Evolutionary conservation across 2,797 vertebrate genomes (phyloP).

Genomic region (Scolopax bukidnonensis): DNA sequence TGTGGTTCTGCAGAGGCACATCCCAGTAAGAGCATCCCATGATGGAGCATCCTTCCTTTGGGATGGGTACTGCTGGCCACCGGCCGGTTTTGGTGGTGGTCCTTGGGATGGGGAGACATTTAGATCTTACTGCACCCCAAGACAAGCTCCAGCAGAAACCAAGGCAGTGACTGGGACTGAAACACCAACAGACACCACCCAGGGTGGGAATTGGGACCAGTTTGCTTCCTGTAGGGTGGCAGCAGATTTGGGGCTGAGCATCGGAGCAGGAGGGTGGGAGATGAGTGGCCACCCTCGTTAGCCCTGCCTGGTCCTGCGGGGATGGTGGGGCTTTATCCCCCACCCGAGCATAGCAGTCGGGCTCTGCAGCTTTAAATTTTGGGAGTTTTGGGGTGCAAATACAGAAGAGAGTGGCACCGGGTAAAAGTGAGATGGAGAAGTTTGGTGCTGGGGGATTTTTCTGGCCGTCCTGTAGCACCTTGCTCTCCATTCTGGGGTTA

Average conservation of each 20-base stretch:
- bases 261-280: background rate
- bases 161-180: background rate
- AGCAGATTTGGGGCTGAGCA: background rate
- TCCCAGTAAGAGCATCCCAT: rapidly evolving
- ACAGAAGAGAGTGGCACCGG: rapidly evolving
- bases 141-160: background rate
- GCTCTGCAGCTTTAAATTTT: background rate
- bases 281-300: rapidly evolving
- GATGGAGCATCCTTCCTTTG: rapidly evolving
- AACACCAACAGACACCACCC: rapidly evolving
- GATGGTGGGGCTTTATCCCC: background rate
- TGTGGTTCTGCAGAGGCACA: rapidly evolving
- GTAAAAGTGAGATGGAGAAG: background rate
- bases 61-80: background rate
- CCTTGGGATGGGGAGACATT: background rate
- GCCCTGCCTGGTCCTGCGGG: rapidly evolving
- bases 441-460: rapidly evolving
- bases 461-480: rapidly evolving
- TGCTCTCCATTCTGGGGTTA: background rate
- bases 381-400: background rate
- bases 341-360: rapidly evolving
- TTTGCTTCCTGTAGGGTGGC: rapidly evolving
- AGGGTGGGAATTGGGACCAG: rapidly evolving
- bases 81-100: background rate
- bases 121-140: background rate